phyloP scores from a whole-genome alignment of 2,797 vertebrate genomes.

The Allobates femoralis region DNA sequence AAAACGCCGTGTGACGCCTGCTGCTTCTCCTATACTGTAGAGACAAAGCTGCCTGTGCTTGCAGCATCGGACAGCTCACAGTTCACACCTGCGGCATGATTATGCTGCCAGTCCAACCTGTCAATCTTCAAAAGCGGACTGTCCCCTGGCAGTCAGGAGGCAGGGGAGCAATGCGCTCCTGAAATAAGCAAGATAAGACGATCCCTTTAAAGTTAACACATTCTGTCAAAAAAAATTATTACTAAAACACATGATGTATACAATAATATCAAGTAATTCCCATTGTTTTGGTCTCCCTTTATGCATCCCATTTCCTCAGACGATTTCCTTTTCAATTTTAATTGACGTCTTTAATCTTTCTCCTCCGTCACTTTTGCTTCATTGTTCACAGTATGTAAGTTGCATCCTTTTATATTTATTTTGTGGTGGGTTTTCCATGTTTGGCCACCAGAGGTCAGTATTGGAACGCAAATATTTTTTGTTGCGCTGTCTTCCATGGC shows the following conservation, averaged over 20 bases:
- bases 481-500: background rate
- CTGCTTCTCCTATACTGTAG: too few species aligned
- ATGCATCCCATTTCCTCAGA: background rate
- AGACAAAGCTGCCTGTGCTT: too few species aligned
- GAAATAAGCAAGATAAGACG: too few species aligned
- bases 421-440: background rate
- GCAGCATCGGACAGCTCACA: too few species aligned
- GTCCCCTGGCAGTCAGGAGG: too few species aligned
- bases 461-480: background rate
- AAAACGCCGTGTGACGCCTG: too few species aligned
- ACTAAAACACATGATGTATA: background rate
- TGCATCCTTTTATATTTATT: background rate
- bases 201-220: background rate
- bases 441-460: constrained; percentile 51
- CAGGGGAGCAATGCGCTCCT: too few species aligned
- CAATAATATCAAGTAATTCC: background rate
- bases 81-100: too few species aligned
- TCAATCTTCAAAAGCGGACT: too few species aligned
- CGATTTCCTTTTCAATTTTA: background rate
- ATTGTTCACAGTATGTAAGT: background rate
- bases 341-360: background rate
- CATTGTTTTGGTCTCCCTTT: background rate
- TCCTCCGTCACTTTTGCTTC: background rate
- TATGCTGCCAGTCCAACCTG: too few species aligned
- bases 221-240: background rate